These are phyloP conservation scores for Kryphioiulus occultus DNA, from an alignment of 2,888 invertebrate genomes.

Conservation along the genomic window DNA sequence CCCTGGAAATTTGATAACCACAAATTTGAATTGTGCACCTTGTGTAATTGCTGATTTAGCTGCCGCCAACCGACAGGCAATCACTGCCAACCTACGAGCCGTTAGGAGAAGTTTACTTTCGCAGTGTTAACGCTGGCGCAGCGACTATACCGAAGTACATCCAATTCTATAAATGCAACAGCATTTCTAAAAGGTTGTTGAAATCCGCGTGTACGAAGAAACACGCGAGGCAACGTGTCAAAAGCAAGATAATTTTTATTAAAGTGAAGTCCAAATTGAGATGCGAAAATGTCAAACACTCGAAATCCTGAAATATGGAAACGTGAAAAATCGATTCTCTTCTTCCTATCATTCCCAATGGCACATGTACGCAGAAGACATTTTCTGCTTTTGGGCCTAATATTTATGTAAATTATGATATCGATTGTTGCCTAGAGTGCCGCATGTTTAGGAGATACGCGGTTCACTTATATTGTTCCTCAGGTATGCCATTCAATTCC, in stretches of 20 bases:
- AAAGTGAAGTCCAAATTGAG: slow-evolving; percentile 28
- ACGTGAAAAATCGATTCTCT: background rate
- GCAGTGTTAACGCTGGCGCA: too few species aligned
- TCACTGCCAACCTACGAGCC: too few species aligned
- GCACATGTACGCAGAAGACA: background rate
- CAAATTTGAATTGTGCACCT: too few species aligned
- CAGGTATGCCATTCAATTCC: background rate
- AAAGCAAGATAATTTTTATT: background rate
- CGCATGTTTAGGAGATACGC: background rate
- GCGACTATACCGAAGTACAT: too few species aligned
- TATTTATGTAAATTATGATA: slow-evolving; percentile 36
- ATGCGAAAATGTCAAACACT: background rate
- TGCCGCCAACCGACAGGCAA: too few species aligned
- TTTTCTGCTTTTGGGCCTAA: background rate
- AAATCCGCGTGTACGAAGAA: background rate
- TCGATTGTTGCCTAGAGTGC: slow-evolving; percentile 1
- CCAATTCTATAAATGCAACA: too few species aligned
- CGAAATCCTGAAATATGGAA: slow-evolving; percentile 3
- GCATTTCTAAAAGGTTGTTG: background rate
- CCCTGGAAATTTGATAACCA: too few species aligned
- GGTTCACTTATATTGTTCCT: background rate
- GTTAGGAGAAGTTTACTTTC: too few species aligned
- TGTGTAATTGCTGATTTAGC: too few species aligned
- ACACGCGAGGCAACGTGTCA: background rate
- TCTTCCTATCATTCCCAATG: background rate